These are phyloP conservation scores for Ctenoplectra terminalis DNA, from an alignment of 1,140 invertebrate genomes.

Conservation along the genomic window DNA sequence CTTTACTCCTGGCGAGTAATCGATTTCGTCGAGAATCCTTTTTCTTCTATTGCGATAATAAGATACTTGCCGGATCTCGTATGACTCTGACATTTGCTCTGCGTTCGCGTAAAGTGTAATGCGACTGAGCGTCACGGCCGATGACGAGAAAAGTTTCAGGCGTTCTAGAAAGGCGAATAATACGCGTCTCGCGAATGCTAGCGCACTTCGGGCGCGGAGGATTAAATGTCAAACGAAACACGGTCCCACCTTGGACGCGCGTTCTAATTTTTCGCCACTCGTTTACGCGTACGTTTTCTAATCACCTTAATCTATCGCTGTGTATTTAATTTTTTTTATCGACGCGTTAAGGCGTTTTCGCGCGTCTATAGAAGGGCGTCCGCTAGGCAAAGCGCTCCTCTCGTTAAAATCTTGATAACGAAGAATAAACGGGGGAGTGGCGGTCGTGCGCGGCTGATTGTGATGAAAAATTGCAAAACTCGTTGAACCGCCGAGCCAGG, in stretches of 20 bases:
- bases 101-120: conserved; percentile 35
- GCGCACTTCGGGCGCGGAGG: neutral
- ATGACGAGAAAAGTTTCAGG: conserved; percentile 27
- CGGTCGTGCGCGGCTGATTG: neutral
- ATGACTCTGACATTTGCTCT: conserved; percentile 54
- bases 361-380: neutral
- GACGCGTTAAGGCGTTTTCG: neutral
- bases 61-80: conserved; percentile 5
- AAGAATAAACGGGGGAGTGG: conserved; percentile 27
- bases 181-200: neutral
- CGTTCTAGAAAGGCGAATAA: conserved; percentile 53
- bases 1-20: neutral
- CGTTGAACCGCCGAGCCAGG: neutral
- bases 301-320: neutral
- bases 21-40: conserved; percentile 20
- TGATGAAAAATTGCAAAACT: conserved; percentile 59
- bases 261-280: conserved; percentile 6
- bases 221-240: conserved; percentile 59
- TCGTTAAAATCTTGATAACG: conserved; percentile 37
- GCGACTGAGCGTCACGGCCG: conserved; percentile 32
- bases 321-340: no score
- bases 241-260: conserved; percentile 4
- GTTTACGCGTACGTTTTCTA: neutral
- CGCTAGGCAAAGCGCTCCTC: neutral
- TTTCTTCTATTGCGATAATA: conserved; percentile 7